Base-by-base conservation (phyloP, 2,113 vertebrate genomes). In the Cynoglossus semilaevis region DNA sequence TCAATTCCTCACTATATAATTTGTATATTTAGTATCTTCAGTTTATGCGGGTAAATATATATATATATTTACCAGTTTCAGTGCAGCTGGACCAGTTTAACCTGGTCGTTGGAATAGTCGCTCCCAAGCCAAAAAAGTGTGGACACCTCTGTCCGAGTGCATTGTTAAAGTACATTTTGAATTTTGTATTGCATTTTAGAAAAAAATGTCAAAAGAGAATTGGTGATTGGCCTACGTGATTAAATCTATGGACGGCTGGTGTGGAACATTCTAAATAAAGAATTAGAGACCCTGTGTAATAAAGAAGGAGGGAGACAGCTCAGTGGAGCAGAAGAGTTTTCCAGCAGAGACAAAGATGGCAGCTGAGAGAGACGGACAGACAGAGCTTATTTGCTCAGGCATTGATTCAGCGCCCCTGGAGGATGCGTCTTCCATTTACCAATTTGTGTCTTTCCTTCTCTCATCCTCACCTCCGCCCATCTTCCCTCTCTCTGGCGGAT, bases 381-480 rank as follows among this genome's bases (percentile, higher is more conserved):
- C 64, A 36, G 47, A 54, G 74, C 63, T 73, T 87, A 81, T 80
- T 85, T 85, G 77, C 77, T 81, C 74, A 73, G 67, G 74, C 85
- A 89, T 89, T 80, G 86, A 89, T 89, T 84, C 80, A 68, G 67
- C 71, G 73, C 79, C 88, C 76, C 86, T 76, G 15, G 84, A 83
- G 78, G 79, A 80, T 73, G 67, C 74, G 64, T 83, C 84, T 87
- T 84, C 85, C 84, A 82, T 88, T 90, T 86, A 87, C 87, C 87
- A 89, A 87, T 90, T 86, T 89, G 81, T 87, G 81, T 84, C 80
- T 85, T 85, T 81, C 82, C 81, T 76, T 77, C 83, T 76, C 81
- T 85, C 79, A 51, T 77, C 79, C 69, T 84, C 81, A 81, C 85
- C 82, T 84, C 76, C 69, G 62, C 79, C 75, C 76, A 56, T 74